Evolutionary conservation across 2,888 invertebrate genomes (phyloP), one percentile per base, ranked within the genome.

Genomic region (Polyommatus iphigenia): DNA sequence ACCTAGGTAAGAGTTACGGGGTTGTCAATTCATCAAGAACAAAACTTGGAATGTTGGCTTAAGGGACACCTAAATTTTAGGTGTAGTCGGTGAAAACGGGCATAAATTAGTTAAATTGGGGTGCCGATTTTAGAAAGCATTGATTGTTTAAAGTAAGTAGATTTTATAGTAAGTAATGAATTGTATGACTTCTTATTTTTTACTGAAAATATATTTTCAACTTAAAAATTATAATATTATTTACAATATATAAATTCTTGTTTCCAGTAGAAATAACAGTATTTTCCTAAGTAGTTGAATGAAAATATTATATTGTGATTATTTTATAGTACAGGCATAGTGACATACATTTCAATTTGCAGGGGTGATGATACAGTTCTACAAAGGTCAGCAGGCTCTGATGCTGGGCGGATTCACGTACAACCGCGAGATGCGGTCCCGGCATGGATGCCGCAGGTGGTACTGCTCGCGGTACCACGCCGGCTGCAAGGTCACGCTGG

Each of bases 391-490:
- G 7, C 71, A 73, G 3, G 71, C 20, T 13, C 15, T 59, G 67
- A 24, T 79, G 62, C 77, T 80, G 24, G 46, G 62, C 18, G 59
- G 77, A 0, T 80, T 79, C 59, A 80, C 81, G 0, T 81, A 81
- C 75, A 82, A 81, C 50, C 79, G 78, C 24, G 13, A 78, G 46
- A 18, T 59, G 59, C 57, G 57, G 41, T 59, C 72, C 18, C 36
- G 24, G 24, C 8, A 73, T 76, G 36, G 76, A 24, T 10, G 81
- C 79, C 71, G 77, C 41, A 18, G 78, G 80, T 86, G 86, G 86
- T 86, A 85, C 80, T 87, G 87, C 77, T 76, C 84, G 0, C 82
- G 79, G 77, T 86, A 86, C 80, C 87, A 86, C 78, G 78, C 77
- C 2, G 84, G 84, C 6, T 86, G 87, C 78, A 83, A 78, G 77